Evolutionary conservation across 1,140 invertebrate species (phyloP).

Genomic region (Coptotermes formosanus): DNA sequence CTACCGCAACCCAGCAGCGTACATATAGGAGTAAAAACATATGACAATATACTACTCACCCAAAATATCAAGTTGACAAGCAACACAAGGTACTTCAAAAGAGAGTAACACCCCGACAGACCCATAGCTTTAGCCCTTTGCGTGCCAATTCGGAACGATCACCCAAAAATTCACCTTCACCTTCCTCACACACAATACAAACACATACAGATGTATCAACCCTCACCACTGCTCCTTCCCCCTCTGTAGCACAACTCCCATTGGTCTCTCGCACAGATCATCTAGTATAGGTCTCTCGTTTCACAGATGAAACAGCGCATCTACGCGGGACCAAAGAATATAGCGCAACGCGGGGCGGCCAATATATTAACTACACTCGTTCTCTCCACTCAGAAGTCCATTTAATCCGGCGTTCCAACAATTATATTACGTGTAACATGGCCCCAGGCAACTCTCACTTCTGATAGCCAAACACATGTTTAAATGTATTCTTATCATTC

Average conservation of each 20-base stretch:
- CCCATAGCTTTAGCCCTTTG: constrained; percentile 52
- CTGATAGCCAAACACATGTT: too few species aligned
- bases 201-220: not conserved
- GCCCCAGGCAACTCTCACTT: too few species aligned
- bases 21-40: not conserved
- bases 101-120: constrained; percentile 63
- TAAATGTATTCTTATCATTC: too few species aligned
- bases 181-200: not conserved
- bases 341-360: not conserved
- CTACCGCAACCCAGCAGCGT: not conserved
- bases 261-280: too few species aligned
- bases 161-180: not conserved
- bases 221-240: too few species aligned
- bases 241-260: not conserved
- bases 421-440: too few species aligned
- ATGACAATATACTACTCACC: constrained; percentile 53
- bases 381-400: too few species aligned
- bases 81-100: constrained; percentile 67
- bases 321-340: not conserved
- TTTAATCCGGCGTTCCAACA: too few species aligned
- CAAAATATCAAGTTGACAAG: constrained; percentile 69
- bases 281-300: too few species aligned
- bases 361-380: not conserved
- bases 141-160: not conserved
- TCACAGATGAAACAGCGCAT: not conserved